Evolutionary conservation across 2,888 invertebrate genomes (phyloP), one percentile per base, ranked within the genome.

Genomic region (Thymelicus lineola): DNA sequence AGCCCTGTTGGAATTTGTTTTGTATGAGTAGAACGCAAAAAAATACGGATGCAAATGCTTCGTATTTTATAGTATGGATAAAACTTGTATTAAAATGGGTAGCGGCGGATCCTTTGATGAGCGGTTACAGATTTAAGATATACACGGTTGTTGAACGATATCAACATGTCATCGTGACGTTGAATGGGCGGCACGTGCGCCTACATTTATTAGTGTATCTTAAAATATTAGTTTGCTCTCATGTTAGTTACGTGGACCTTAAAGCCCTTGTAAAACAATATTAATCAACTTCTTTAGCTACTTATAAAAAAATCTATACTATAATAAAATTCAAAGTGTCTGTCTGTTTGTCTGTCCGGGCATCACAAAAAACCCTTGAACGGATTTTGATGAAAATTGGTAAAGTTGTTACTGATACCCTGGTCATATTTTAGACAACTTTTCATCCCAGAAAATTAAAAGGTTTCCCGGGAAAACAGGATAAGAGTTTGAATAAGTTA

Each of bases 1-100:
- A 45, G 7, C 28, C 45, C 61, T 46, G 9, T 68, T 68, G 62
- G 62, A 68, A 68, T 55, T 61, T 57, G 62, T 68, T 61, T 68
- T 36, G 36, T 62, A 60, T 60, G 60, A 60, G 45, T 45, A 20
- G 60, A 45, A 20, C 45, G 42, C 60, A 42, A 60, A 12, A 59
- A 59, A 59, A 42, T 7, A 38, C 38, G 42, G 42, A 38, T 59
- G 59, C 57, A 35, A 50, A 36, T 50, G 50, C 17, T 50, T 38
- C 12, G 17, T 38, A 50, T 50, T 48, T 63, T 62, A 50, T 53
- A 28, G 36, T 42, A 35, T 42, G 28, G 36, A 45, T 61, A 61
- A 55, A 50, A 45, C 53, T 67, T 55, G 20, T 62, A 57, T 46
- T 35, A 68, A 61, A 57, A 55, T 46, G 62, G 17, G 38, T 46